Conservation (phyloP, 2,888 invertebrate genomes). For the Pristionchus japonicus region DNA sequence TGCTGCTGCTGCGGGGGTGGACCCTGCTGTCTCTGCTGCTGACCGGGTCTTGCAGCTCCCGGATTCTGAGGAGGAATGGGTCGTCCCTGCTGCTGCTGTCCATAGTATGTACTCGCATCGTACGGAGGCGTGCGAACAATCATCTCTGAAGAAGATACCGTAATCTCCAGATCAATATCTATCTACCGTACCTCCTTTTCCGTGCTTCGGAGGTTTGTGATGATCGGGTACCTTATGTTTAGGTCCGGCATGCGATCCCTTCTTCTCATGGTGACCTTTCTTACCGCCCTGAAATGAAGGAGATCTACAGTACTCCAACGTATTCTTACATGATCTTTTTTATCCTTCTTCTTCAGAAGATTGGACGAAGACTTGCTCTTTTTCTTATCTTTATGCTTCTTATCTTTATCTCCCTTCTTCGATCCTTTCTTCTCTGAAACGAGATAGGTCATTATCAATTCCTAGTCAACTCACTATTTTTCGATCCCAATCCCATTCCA, state of each 20-base stretch:
- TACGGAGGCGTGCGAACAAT: not conserved
- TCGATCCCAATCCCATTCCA: slow-evolving; percentile 35
- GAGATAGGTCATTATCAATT: not conserved
- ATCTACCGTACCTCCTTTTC: not conserved
- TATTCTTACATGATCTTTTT: not conserved
- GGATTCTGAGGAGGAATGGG: not conserved
- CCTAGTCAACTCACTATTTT: not conserved
- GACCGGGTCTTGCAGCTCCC: no score
- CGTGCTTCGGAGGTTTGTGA: not conserved
- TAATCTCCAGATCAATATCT: not conserved
- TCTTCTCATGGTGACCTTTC: not conserved
- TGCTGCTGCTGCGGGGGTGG: not conserved
- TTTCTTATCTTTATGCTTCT: slow-evolving; percentile 8
- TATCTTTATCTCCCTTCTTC: slow-evolving; percentile 14
- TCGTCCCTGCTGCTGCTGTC: not conserved
- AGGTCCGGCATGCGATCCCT: not conserved
- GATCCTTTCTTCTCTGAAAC: slow-evolving; percentile 20
- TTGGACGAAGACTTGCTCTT: slow-evolving; percentile 16
- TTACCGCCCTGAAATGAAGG: not conserved
- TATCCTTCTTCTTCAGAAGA: not conserved
- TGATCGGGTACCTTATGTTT: not conserved
- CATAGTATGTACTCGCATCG: not conserved
- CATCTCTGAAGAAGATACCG: slow-evolving; percentile 1
- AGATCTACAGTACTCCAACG: not conserved
- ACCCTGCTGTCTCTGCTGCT: not conserved